phyloP scores from a whole-genome alignment of 2,797 vertebrate genomes.

The Chrysocyon brachyurus region DNA sequence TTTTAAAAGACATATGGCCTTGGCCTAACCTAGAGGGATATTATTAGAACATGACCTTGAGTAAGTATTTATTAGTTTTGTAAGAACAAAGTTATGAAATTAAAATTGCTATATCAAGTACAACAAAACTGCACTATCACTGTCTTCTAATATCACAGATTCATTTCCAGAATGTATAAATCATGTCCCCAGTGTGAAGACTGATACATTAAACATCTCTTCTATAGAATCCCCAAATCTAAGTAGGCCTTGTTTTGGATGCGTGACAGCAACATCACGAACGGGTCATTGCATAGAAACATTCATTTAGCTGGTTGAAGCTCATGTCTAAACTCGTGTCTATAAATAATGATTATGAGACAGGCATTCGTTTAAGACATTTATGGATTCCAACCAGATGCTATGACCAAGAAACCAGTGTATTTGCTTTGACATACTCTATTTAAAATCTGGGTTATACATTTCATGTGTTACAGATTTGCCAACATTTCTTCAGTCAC shows the following conservation, averaged over 20 bases:
- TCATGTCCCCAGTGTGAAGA: neutral
- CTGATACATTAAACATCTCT: neutral
- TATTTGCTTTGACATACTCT: neutral
- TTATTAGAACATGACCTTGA: constrained; percentile 27
- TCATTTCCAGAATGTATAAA: neutral
- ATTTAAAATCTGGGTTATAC: neutral
- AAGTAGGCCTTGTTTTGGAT: neutral
- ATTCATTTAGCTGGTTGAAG: neutral
- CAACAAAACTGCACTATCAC: neutral
- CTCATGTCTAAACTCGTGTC: neutral
- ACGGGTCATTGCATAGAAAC: neutral
- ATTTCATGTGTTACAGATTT: neutral
- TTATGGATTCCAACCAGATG: neutral
- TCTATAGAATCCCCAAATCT: neutral
- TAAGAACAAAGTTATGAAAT: constrained; percentile 49
- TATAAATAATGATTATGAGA: neutral
- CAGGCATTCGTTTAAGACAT: neutral
- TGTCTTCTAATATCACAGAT: neutral
- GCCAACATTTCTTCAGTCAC: constrained; percentile 4
- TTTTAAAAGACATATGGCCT: neutral
- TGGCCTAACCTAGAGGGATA: neutral
- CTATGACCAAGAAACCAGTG: neutral
- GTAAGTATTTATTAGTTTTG: constrained; percentile 18
- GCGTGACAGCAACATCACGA: neutral
- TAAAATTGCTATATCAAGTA: neutral